phyloP scores from a whole-genome alignment of 2,888 invertebrate species.

The Plebejus argus region DNA sequence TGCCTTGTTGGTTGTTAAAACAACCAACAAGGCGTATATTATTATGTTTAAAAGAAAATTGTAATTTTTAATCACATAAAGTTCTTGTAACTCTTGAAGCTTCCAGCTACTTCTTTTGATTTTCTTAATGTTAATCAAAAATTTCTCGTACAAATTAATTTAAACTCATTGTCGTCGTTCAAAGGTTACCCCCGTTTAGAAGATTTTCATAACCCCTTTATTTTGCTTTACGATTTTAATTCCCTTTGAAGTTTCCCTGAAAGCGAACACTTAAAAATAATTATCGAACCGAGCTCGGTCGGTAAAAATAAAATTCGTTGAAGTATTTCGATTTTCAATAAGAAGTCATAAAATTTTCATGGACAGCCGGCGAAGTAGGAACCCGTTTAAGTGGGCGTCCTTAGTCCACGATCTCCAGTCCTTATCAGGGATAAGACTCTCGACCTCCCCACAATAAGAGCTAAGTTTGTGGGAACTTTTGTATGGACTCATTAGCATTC shows the following conservation, averaged over 20 bases:
- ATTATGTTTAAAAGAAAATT: neutral
- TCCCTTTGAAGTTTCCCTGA: slow-evolving; percentile 29
- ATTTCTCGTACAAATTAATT: slow-evolving; percentile 10
- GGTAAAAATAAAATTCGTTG: slow-evolving; percentile 24
- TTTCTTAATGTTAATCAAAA: neutral
- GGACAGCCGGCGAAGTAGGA: slow-evolving; percentile 53
- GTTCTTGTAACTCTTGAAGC: neutral
- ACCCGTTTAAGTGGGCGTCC: slow-evolving; percentile 56
- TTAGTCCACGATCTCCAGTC: slow-evolving; percentile 65
- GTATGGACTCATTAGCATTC: slow-evolving; percentile 12
- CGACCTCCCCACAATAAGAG: slow-evolving; percentile 45
- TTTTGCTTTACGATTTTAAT: slow-evolving; percentile 27
- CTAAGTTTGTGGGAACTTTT: slow-evolving; percentile 36
- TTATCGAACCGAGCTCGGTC: slow-evolving; percentile 26
- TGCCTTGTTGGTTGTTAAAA: too few species aligned
- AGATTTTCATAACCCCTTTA: slow-evolving; percentile 30
- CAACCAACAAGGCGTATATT: neutral
- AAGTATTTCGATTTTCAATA: slow-evolving; percentile 30
- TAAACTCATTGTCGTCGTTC: neutral
- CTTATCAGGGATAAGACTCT: slow-evolving; percentile 66
- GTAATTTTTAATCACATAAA: neutral
- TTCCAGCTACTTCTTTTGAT: neutral
- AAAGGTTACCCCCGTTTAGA: slow-evolving; percentile 24
- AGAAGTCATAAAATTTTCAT: slow-evolving; percentile 34
- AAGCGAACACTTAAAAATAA: slow-evolving; percentile 31